Conservation (phyloP, 2,888 invertebrate genomes). For the Drosophila colorata region DNA sequence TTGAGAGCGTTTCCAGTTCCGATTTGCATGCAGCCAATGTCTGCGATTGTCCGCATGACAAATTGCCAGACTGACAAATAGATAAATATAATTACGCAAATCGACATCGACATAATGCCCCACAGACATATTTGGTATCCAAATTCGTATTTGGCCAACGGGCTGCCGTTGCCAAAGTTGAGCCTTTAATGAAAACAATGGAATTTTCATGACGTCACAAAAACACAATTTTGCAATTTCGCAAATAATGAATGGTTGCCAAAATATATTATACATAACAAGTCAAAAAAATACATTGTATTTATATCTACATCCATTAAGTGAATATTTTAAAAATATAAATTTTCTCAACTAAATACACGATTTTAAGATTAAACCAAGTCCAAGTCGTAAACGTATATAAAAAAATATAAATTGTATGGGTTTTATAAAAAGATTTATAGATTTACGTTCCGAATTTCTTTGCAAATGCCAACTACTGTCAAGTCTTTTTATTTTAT, state of each 20-base stretch:
- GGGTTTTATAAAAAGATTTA: too few relatives aligned
- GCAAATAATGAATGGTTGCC: background rate
- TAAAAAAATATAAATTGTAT: too few relatives aligned
- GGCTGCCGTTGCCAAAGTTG: slow-evolving; percentile 48
- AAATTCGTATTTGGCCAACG: slow-evolving; percentile 42
- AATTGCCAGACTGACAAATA: slow-evolving; percentile 27
- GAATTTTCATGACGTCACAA: slow-evolving; percentile 46
- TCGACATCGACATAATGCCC: slow-evolving; percentile 34
- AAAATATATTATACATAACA: background rate
- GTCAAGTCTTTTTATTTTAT: too few relatives aligned
- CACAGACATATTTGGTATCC: slow-evolving; percentile 43
- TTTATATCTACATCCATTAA: background rate
- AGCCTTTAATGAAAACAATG: slow-evolving; percentile 16
- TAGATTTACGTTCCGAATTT: too few relatives aligned
- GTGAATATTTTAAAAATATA: slow-evolving; percentile 1
- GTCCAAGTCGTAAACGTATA: too few relatives aligned
- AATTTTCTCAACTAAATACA: background rate
- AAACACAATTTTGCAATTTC: background rate
- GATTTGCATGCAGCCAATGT: slow-evolving; percentile 53
- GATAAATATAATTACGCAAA: slow-evolving; percentile 34
- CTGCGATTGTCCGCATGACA: slow-evolving; percentile 8
- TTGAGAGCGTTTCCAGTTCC: slow-evolving; percentile 39
- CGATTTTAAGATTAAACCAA: too few relatives aligned
- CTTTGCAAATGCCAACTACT: too few relatives aligned
- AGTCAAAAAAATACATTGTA: background rate